phyloP scores from a whole-genome alignment of 2,888 invertebrate species.

The Lithosia quadra region DNA sequence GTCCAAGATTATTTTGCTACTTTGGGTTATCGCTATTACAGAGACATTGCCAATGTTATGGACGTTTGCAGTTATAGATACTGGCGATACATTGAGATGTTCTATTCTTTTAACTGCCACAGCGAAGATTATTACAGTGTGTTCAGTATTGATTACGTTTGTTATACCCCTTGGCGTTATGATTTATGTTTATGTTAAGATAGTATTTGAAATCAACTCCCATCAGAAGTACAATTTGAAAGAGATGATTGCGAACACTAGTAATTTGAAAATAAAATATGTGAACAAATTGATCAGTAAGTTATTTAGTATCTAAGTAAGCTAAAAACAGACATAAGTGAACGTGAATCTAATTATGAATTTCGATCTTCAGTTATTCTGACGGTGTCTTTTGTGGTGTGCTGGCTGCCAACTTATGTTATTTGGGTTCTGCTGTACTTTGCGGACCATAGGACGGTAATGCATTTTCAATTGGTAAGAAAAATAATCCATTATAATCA shows the following conservation, averaged over 20 bases:
- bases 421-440: conserved; percentile 62
- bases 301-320: conserved; percentile 9
- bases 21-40: conserved; percentile 52
- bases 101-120: conserved; percentile 26
- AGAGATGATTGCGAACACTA: conserved; percentile 42
- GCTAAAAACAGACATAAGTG: neutral
- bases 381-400: conserved; percentile 76
- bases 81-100: conserved; percentile 40
- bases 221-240: conserved; percentile 38
- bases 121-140: conserved; percentile 36
- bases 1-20: conserved; percentile 39
- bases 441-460: conserved; percentile 55
- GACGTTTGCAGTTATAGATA: conserved; percentile 42
- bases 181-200: conserved; percentile 52
- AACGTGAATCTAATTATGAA: neutral
- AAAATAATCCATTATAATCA: no score
- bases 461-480: conserved; percentile 58
- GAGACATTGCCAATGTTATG: conserved; percentile 41
- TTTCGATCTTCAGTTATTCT: conserved; percentile 70
- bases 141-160: conserved; percentile 44
- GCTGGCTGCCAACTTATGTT: conserved; percentile 76
- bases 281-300: conserved; percentile 57
- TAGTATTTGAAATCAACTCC: conserved; percentile 50
- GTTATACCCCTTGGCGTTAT: conserved; percentile 51
- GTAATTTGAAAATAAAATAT: conserved; percentile 47